Evolutionary conservation across 2,797 vertebrate genomes (phyloP).

Genomic region (Amphiprion clarkii): DNA sequence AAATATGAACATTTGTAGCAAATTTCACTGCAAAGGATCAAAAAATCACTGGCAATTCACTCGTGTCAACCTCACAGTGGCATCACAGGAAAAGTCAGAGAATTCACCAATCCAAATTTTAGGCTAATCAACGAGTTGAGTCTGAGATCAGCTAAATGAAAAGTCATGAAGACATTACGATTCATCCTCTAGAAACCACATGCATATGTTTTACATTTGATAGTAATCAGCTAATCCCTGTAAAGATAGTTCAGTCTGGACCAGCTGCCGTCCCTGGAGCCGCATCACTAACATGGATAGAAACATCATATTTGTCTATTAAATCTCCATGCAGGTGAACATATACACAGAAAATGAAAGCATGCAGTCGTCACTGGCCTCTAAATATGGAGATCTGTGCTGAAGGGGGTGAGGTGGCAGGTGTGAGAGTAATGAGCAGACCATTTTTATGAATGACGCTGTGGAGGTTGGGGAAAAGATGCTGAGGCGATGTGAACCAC

Average conservation of each 20-base stretch:
- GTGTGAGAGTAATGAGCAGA: slow-evolving; percentile 48
- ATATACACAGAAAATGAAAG: slow-evolving; percentile 1
- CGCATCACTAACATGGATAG: neutral
- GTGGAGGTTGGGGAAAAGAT: slow-evolving; percentile 13
- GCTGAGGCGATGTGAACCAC: slow-evolving; percentile 37
- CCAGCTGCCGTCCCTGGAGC: neutral
- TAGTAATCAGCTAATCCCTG: too few species aligned
- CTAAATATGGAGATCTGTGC: slow-evolving; percentile 1
- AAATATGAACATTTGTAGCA: neutral
- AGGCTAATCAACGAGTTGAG: neutral
- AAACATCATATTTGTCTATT: slow-evolving; percentile 3
- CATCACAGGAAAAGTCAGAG: neutral
- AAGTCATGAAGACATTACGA: too few species aligned
- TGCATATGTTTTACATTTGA: too few species aligned
- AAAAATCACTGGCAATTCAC: neutral
- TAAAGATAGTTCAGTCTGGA: neutral
- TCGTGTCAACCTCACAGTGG: neutral
- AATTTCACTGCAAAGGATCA: neutral
- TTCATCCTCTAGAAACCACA: too few species aligned
- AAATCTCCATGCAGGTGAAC: neutral
- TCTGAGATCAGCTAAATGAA: neutral
- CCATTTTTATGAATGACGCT: slow-evolving; percentile 63
- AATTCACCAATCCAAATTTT: neutral
- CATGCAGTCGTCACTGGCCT: neutral
- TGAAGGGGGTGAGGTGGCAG: slow-evolving; percentile 27